These are phyloP conservation scores for Thaleichthys pacificus DNA, from an alignment of 2,797 vertebrate genomes.

Conservation along the genomic window DNA sequence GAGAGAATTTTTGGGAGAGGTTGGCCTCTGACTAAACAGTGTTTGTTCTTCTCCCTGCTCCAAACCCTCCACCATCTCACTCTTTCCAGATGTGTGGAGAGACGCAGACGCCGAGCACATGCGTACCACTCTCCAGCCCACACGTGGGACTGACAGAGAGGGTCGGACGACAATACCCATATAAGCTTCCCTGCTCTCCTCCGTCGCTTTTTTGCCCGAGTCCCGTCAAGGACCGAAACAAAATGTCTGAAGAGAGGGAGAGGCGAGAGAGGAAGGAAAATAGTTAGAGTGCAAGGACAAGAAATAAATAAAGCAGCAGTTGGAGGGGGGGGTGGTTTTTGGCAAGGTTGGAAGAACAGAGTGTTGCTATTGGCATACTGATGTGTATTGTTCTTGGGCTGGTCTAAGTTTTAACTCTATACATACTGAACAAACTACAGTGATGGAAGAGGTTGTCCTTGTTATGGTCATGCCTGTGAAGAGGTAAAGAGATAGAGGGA, in stretches of 20 bases:
- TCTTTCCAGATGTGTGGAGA: conserved; percentile 67
- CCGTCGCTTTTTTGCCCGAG: conserved; percentile 48
- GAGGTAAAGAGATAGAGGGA: not conserved
- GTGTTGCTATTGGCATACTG: conserved; percentile 72
- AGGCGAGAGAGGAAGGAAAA: conserved; percentile 60
- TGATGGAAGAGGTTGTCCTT: conserved; percentile 14
- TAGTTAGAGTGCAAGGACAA: conserved; percentile 51
- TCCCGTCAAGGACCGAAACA: conserved; percentile 13
- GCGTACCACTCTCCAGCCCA: conserved; percentile 58
- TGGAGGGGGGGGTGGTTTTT: conserved; percentile 42
- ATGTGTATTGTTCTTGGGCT: conserved; percentile 70
- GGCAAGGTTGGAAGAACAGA: conserved; percentile 52
- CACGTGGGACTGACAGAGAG: conserved; percentile 59
- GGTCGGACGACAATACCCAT: conserved; percentile 45
- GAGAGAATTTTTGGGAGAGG: conserved; percentile 6
- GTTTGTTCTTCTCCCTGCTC: conserved; percentile 36
- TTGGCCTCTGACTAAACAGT: not conserved
- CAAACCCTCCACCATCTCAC: conserved; percentile 45
- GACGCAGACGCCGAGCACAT: conserved; percentile 67
- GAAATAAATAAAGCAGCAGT: conserved; percentile 47
- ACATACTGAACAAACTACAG: conserved; percentile 48
- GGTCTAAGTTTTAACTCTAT: conserved; percentile 68
- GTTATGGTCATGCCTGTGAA: not conserved
- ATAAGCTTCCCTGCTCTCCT: conserved; percentile 59
- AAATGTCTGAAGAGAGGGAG: conserved; percentile 38